Conservation (phyloP, 2,888 invertebrate genomes). For the Volucella inanis region DNA sequence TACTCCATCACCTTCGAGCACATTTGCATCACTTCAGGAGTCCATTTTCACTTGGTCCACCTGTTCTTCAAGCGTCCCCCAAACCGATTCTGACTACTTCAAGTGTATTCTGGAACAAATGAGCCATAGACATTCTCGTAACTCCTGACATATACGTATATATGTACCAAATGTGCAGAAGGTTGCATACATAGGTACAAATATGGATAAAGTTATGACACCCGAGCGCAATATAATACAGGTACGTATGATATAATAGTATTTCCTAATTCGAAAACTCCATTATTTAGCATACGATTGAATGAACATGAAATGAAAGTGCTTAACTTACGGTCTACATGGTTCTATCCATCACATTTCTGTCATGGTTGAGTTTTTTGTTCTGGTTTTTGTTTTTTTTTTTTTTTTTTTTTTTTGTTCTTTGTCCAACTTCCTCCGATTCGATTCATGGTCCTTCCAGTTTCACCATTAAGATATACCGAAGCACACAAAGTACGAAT, state of each 20-base stretch:
- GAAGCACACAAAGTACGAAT: slow-evolving; percentile 20
- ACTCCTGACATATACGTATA: background rate
- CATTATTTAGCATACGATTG: slow-evolving; percentile 57
- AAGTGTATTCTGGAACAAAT: slow-evolving; percentile 45
- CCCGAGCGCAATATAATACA: background rate
- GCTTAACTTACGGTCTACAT: slow-evolving; percentile 34
- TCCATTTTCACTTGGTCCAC: slow-evolving; percentile 20
- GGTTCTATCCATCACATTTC: slow-evolving; percentile 31
- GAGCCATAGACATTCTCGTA: slow-evolving; percentile 46
- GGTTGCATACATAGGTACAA: background rate
- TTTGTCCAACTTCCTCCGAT: background rate
- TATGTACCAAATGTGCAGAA: background rate
- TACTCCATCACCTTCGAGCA: slow-evolving; percentile 25
- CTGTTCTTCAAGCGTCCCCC: background rate
- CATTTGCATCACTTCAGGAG: slow-evolving; percentile 27
- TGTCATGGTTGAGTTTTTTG: slow-evolving; percentile 6
- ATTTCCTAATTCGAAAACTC: background rate
- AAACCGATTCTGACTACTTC: background rate
- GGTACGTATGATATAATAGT: slow-evolving; percentile 14
- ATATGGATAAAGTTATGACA: background rate
- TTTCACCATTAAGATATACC: slow-evolving; percentile 38
- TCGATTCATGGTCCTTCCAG: slow-evolving; percentile 21
- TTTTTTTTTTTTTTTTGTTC: background rate
- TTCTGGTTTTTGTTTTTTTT: background rate
- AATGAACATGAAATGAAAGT: slow-evolving; percentile 50